Conservation (phyloP, 2,888 invertebrate species). For the Chironomus riparius region DNA sequence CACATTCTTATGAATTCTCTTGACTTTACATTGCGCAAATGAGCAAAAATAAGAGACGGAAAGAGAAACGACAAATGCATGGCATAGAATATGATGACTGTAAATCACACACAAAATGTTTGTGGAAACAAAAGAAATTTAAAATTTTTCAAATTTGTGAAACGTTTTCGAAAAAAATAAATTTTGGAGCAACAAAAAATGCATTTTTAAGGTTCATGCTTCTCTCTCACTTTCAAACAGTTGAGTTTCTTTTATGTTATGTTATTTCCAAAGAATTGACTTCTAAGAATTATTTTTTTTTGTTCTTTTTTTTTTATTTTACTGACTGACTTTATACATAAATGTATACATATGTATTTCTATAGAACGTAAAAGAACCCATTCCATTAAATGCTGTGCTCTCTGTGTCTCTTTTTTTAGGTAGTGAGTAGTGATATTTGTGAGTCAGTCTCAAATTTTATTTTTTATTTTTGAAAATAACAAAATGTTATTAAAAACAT, state of each 20-base stretch:
- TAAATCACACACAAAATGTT: constrained; percentile 10
- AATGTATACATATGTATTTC: constrained; percentile 12
- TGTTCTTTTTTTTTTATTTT: neutral
- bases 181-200: neutral
- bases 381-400: neutral
- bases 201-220: constrained; percentile 12
- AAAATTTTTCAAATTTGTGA: neutral
- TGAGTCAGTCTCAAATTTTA: neutral
- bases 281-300: constrained; percentile 20
- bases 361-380: constrained; percentile 6
- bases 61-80: neutral
- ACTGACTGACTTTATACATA: neutral
- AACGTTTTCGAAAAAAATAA: neutral
- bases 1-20: neutral
- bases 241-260: constrained; percentile 23
- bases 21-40: neutral
- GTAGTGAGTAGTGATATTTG: constrained; percentile 4
- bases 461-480: neutral
- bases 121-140: neutral
- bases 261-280: constrained; percentile 21
- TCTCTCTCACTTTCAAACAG: constrained; percentile 5
- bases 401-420: neutral
- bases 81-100: constrained; percentile 5
- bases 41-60: neutral
- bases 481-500: neutral